Evolutionary conservation across 2,113 vertebrate species (phyloP).

Genomic region (Macrotis lagotis): DNA sequence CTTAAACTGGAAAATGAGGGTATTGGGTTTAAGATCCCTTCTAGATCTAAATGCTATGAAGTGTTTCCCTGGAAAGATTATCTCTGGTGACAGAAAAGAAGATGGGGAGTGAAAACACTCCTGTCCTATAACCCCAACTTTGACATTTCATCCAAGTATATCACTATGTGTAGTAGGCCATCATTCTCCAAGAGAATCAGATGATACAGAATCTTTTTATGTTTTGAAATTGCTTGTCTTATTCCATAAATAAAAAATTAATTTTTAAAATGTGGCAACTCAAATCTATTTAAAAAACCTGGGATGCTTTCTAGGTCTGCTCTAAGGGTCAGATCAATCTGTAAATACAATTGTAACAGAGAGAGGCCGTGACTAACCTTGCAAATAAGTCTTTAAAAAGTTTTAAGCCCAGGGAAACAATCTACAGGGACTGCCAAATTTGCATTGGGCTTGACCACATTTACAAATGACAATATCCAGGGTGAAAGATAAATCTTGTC

Average conservation of each 20-base stretch:
- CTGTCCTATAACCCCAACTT: neutral
- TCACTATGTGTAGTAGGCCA: neutral
- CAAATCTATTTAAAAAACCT: neutral
- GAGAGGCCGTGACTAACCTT: neutral
- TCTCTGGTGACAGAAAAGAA: neutral
- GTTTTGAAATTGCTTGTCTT: neutral
- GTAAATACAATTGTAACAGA: neutral
- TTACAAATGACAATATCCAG: neutral
- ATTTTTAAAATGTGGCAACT: neutral
- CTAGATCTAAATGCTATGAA: neutral
- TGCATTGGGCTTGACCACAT: neutral
- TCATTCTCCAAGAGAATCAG: neutral
- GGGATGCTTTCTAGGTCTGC: neutral
- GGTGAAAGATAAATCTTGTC: neutral
- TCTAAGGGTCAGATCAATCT: neutral
- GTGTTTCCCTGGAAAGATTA: neutral
- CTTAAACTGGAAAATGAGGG: neutral
- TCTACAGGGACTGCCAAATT: neutral
- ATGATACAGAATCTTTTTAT: neutral
- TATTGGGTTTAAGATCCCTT: neutral
- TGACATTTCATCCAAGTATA: neutral
- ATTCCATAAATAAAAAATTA: neutral
- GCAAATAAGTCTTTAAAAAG: neutral
- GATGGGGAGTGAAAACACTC: neutral
- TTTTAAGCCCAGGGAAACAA: neutral